Evolutionary conservation across 1,140 invertebrate species (phyloP).

Genomic region (Aricia agestis): DNA sequence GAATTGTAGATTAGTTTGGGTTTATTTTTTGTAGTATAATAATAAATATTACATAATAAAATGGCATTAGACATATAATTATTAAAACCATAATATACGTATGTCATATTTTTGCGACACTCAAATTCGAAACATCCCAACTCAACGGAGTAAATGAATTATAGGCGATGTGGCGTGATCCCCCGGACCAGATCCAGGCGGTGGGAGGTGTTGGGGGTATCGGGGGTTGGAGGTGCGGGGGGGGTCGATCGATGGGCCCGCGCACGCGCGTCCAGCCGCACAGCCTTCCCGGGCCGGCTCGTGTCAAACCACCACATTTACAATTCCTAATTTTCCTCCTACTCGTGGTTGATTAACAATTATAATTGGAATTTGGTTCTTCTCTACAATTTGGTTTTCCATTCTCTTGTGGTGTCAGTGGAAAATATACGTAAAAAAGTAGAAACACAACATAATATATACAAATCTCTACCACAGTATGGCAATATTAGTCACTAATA

Average conservation of each 20-base stretch:
- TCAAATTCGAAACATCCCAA: constrained; percentile 14
- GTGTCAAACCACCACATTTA: constrained; percentile 11
- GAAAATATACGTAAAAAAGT: too few relatives aligned
- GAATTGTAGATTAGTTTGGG: too few relatives aligned
- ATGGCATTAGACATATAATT: too few relatives aligned
- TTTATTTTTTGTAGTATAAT: too few relatives aligned
- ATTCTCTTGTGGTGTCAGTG: too few relatives aligned
- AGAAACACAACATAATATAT: too few relatives aligned
- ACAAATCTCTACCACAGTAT: too few relatives aligned
- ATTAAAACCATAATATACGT: too few relatives aligned
- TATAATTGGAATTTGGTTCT: not conserved
- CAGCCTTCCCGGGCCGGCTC: constrained; percentile 9
- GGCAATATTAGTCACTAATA: too few relatives aligned
- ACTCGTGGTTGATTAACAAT: constrained; percentile 2
- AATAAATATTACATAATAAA: too few relatives aligned
- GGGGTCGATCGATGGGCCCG: not conserved
- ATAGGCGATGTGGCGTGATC: constrained; percentile 11
- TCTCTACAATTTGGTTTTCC: not conserved
- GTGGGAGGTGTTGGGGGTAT: not conserved
- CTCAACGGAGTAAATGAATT: not conserved
- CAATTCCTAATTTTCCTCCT: not conserved
- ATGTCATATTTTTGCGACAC: not conserved
- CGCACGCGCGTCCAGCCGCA: not conserved
- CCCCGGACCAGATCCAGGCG: not conserved
- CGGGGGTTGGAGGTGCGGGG: not conserved